phyloP scores from a whole-genome alignment of 1,140 invertebrate species.

The Ptiloglossa arizonensis region DNA sequence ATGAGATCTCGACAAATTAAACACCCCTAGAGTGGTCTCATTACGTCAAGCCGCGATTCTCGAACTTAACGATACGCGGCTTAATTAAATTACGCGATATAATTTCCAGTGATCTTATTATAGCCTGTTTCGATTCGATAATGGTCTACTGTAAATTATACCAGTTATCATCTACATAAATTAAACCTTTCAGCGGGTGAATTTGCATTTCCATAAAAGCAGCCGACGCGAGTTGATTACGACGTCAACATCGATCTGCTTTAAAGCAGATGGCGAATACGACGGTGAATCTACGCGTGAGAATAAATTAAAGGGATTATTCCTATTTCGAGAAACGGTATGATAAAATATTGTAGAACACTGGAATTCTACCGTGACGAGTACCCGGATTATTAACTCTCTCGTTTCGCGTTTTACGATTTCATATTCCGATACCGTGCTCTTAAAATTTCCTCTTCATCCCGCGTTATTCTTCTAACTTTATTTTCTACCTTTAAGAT shows the following conservation, averaged over 20 bases:
- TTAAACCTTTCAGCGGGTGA: conserved; percentile 8
- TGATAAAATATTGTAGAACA: neutral
- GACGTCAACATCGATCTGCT: neutral
- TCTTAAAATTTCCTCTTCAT: neutral
- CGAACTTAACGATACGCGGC: neutral
- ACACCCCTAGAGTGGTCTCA: neutral
- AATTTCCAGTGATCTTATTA: conserved; percentile 28
- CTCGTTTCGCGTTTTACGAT: neutral
- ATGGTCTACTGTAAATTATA: conserved; percentile 20
- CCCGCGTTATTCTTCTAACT: too few relatives aligned
- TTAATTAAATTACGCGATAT: conserved; percentile 40
- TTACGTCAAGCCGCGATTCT: conserved; percentile 7
- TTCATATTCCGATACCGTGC: too few relatives aligned
- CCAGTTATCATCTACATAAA: conserved; percentile 30
- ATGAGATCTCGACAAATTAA: conserved; percentile 26
- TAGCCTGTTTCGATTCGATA: conserved; percentile 24
- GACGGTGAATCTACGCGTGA: neutral
- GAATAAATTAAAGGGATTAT: neutral
- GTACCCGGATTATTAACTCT: neutral
- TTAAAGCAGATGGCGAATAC: neutral
- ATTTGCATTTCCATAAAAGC: conserved; percentile 31
- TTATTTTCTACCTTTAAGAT: neutral
- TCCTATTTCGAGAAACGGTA: too few relatives aligned
- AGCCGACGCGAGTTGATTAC: conserved; percentile 11
- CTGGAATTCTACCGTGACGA: neutral